Conservation (phyloP, 2,113 vertebrate genomes). For the Rostratula benghalensis region DNA sequence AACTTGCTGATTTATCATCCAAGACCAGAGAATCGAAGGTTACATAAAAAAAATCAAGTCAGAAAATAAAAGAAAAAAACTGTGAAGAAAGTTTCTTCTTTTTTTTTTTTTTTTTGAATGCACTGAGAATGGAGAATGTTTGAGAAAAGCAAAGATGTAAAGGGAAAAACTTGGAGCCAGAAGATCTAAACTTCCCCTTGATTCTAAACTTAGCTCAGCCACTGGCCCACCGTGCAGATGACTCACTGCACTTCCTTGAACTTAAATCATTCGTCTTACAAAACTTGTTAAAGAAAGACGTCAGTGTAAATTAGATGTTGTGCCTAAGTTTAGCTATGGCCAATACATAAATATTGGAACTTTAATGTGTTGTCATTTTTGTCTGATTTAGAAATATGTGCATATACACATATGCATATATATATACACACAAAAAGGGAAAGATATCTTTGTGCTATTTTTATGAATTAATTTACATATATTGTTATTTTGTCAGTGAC, state of each 20-base stretch:
- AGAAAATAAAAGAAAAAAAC: background rate
- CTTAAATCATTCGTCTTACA: constrained; percentile 80
- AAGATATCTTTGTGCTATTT: constrained; percentile 57
- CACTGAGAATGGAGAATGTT: background rate
- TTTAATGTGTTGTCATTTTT: constrained; percentile 66
- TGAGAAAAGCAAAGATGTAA: constrained; percentile 57
- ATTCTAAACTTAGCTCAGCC: constrained; percentile 80
- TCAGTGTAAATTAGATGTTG: constrained; percentile 83
- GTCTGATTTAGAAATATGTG: constrained; percentile 57
- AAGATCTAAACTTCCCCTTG: constrained; percentile 67
- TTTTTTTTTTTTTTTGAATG: background rate
- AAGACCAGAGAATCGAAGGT: background rate
- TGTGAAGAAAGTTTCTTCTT: background rate
- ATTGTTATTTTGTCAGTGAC: constrained; percentile 56
- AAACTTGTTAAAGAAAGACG: constrained; percentile 85
- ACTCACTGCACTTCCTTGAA: constrained; percentile 80
- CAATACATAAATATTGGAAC: constrained; percentile 75
- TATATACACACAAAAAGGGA: background rate
- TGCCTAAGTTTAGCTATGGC: constrained; percentile 77
- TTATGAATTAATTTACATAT: constrained; percentile 36
- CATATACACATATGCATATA: background rate
- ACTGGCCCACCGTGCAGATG: constrained; percentile 77
- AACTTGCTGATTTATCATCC: background rate
- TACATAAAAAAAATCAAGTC: background rate
- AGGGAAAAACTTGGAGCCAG: constrained; percentile 55